These are phyloP conservation scores for Cepaea hortensis DNA, from an alignment of 2,888 invertebrate species.

Conservation along the genomic window DNA sequence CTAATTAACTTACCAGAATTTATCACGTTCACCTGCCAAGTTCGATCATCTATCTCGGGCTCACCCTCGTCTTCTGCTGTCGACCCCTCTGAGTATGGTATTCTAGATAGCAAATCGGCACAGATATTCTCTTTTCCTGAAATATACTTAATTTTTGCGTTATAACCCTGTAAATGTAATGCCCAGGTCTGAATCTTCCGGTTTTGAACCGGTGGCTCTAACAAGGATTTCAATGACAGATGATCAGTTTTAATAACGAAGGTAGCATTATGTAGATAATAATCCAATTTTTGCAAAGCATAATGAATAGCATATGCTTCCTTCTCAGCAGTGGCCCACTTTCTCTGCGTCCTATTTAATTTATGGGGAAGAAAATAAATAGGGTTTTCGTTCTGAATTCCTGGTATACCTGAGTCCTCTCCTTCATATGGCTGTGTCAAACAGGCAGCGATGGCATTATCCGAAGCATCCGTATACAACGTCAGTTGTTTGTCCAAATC, in stretches of 20 bases:
- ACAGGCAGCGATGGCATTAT: neutral
- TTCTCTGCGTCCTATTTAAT: neutral
- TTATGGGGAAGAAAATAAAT: too few species aligned
- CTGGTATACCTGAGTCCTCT: too few species aligned
- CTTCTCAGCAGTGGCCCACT: neutral
- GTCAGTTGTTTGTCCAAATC: neutral
- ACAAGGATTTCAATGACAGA: neutral
- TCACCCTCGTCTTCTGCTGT: neutral
- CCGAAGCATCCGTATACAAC: slow-evolving; percentile 1
- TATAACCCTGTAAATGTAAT: neutral
- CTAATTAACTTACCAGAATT: neutral
- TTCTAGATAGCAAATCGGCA: neutral
- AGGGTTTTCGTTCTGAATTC: neutral
- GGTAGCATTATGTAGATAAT: neutral
- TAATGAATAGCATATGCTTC: neutral
- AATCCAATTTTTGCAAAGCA: neutral
- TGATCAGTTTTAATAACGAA: neutral
- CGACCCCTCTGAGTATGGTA: neutral
- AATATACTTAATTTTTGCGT: neutral
- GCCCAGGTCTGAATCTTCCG: neutral
- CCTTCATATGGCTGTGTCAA: neutral
- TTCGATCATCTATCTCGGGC: neutral
- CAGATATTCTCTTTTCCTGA: neutral
- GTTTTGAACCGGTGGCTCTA: neutral
- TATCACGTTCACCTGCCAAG: neutral